Base-by-base conservation (phyloP, 2,797 vertebrate genomes). In the Smutsia gigantea region DNA sequence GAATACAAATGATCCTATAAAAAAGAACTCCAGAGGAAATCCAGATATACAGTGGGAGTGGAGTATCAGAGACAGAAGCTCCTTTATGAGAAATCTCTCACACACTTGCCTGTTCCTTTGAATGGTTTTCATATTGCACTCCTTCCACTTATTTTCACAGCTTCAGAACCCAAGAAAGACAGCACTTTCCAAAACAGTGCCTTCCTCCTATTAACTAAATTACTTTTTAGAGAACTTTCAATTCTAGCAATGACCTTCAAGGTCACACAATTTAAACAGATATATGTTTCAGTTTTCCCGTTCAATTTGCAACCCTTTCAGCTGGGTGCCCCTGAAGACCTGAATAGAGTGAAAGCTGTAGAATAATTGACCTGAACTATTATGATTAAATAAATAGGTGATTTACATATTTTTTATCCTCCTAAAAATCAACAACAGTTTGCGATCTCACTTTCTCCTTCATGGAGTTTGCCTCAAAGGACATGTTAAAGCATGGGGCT, bases 141-240 rank as follows among this genome's bases (percentile, higher is more conserved):
- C 72, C 51, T 87, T 82, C 93, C 66, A 81, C 34, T 83, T 51
- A 72, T 27, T 90, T 77, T 79, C 13, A 37, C 15, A 42, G 87
- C 42, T 51, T 55, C 3, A 37, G 72, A 75, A 64, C 29, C 46
- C 66, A 71, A 89, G 39, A 71, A 49, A 81, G n/a, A 59, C 12
- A 61, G 9, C 88, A 82, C 34, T 95, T 93, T 91, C 51, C 29
- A 89, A 57, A 51, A 84, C 10, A 91, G 51, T 61, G 31, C 89
- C 57, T 96, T 93, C 63, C 9, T 72, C 46, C 71, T 57, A 93
- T 59, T 83, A 93, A 91, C 51, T 93, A 89, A 93, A 93, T 42
- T 92, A 95, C 55, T 92, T 34, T n/a, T 87, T 87, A 72, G 13
- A 93, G 9, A 55, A 64, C n/a, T 68, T 68, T 61, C 59, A 94